Conservation (phyloP, 1,140 invertebrate species). For the Rhyacophila brunnea region DNA sequence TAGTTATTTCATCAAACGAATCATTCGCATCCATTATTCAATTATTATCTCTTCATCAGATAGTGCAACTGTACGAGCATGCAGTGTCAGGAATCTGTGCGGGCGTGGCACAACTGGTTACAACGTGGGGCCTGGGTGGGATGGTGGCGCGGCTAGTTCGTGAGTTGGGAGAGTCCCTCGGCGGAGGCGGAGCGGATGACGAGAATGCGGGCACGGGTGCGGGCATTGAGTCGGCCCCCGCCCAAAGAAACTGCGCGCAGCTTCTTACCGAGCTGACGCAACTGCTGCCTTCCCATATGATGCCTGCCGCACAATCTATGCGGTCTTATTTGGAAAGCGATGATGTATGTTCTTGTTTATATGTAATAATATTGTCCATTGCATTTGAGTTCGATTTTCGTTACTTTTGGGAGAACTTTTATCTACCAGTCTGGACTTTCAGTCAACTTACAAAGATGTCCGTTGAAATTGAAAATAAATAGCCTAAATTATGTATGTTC, state of each 20-base stretch:
- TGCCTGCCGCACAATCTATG: constrained; percentile 54
- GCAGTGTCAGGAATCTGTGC: constrained; percentile 65
- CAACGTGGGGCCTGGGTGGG: constrained; percentile 61
- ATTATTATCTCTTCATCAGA: constrained; percentile 55
- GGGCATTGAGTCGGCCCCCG: constrained; percentile 61
- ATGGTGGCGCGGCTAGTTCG: constrained; percentile 70
- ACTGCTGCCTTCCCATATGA: constrained; percentile 62
- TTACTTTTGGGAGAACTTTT: no score
- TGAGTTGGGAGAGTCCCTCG: constrained; percentile 66
- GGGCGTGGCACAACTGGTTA: constrained; percentile 65
- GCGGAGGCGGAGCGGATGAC: constrained; percentile 51
- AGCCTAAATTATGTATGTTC: no score
- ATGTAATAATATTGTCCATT: no score
- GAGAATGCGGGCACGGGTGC: constrained; percentile 51
- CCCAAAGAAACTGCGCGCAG: constrained; percentile 61
- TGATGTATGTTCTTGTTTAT: constrained; percentile 41
- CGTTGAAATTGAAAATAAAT: no score
- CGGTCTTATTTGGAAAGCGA: constrained; percentile 51
- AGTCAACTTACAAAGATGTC: no score
- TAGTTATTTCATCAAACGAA: no score
- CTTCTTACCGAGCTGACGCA: constrained; percentile 72
- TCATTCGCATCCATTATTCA: no score
- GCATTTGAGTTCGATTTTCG: no score
- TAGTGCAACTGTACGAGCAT: constrained; percentile 73
- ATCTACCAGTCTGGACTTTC: no score